These are phyloP conservation scores for Nothocercus nigrocapillus DNA, from an alignment of 2,113 vertebrate species.

Conservation along the genomic window DNA sequence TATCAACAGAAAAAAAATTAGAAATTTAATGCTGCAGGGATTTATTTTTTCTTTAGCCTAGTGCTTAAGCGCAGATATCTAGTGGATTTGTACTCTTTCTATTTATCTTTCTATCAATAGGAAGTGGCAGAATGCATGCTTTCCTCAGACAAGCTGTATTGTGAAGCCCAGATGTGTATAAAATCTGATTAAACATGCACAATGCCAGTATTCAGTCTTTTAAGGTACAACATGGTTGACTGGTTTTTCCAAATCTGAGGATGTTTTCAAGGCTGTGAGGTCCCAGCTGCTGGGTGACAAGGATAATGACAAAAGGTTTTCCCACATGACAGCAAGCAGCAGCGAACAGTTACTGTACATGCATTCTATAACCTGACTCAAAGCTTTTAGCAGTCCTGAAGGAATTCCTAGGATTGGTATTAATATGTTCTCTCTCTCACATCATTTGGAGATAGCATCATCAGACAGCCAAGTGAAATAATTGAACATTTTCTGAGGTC, in stretches of 20 bases:
- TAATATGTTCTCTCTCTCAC: not conserved
- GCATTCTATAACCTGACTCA: conserved; percentile 11
- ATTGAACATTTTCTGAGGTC: not conserved
- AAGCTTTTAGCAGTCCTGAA: conserved; percentile 12
- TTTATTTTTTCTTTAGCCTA: conserved; percentile 38
- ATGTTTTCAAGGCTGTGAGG: conserved; percentile 15
- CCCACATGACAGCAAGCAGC: conserved; percentile 23
- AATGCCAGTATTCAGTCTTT: conserved; percentile 43
- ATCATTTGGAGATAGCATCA: not conserved
- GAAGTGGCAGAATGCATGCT: conserved; percentile 47
- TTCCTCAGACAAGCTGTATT: conserved; percentile 35
- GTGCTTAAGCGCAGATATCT: not conserved
- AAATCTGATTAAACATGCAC: conserved; percentile 68
- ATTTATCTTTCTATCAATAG: conserved; percentile 57
- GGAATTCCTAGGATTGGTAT: not conserved
- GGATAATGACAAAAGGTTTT: conserved; percentile 54
- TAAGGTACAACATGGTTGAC: conserved; percentile 33
- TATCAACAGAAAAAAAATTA: not conserved
- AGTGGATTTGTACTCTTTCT: conserved; percentile 25
- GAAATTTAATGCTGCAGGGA: not conserved
- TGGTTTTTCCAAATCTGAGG: conserved; percentile 43
- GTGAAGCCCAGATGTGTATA: conserved; percentile 53
- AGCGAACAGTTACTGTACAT: not conserved
- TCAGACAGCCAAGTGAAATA: not conserved
- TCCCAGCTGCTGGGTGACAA: conserved; percentile 42